Base-by-base conservation (phyloP, 2,797 vertebrate species). In the Anas bernieri region DNA sequence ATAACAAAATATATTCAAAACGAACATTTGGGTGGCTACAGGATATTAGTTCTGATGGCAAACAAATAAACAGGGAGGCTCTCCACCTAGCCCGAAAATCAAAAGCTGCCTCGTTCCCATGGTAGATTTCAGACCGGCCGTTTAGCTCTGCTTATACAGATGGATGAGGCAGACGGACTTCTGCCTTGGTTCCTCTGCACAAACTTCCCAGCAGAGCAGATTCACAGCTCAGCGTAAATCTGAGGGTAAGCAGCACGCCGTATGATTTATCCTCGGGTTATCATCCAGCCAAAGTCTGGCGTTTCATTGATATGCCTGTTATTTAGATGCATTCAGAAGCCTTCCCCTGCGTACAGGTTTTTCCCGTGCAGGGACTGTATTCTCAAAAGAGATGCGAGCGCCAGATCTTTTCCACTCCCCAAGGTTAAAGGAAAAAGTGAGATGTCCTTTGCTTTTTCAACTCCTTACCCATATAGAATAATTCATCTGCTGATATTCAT, bases 391-490 rank as follows among this genome's bases (percentile, higher is more conserved):
- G 97, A 98, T 97, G 91, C 92, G 94, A 80, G 79, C 97, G 81
- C 74, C 96, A 97, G 97, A 98, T 98, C 96, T 96, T 97, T 96
- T 69, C 88, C 93, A 33, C 94, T 97, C 91, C 68, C 94, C 97
- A 98, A 98, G 98, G 98, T 98, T 98, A 98, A 98, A 98, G 96
- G 93, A 96, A 96, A 35, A 83, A 96, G 89, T 89, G 95, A 98
- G 97, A 98, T 97, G 97, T 97, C 97, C 97, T 97, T 97, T 97
- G 96, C 80, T 97, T 97, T 97, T 96, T 86, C 81, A 91, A 91
- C 92, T 97, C 92, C 87, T 97, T 96, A 92, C 80, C 95, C 92
- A 91, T 95, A 94, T 69, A 96, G 97, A 97, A 97, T 97, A 98
- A 98, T 98, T 97, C 97, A 97, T 97, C 94, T 97, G 90, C 95